These are phyloP conservation scores for Pteronura brasiliensis DNA, from an alignment of 2,113 vertebrate species.

Conservation along the genomic window DNA sequence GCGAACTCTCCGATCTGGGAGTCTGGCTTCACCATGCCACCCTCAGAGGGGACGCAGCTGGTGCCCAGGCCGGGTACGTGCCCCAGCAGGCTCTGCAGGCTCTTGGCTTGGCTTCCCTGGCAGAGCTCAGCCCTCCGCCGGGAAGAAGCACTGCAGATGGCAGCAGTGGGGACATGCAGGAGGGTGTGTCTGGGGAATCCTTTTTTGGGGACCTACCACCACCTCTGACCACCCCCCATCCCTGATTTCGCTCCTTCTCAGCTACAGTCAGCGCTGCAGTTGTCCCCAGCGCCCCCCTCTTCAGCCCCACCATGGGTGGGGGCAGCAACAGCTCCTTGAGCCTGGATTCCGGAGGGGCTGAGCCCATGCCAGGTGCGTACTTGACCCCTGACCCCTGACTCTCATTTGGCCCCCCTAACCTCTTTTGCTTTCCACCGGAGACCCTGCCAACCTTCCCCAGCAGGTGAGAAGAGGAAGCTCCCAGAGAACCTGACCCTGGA, in stretches of 20 bases:
- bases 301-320: conserved; percentile 89
- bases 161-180: background rate
- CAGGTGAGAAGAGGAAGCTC: conserved; percentile 97
- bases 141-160: background rate
- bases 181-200: background rate
- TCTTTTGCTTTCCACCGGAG: background rate
- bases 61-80: conserved; percentile 91
- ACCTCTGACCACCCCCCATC: background rate
- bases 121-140: background rate
- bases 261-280: conserved; percentile 87
- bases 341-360: conserved; percentile 85
- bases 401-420: too few species aligned
- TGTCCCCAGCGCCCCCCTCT: conserved; percentile 88
- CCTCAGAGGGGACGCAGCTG: conserved; percentile 90
- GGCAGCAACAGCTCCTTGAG: conserved; percentile 83
- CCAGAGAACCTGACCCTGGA: conserved; percentile 95
- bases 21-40: conserved; percentile 95
- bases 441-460: conserved; percentile 5
- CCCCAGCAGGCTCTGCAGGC: background rate
- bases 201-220: background rate
- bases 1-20: conserved; percentile 99
- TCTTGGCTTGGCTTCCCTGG: background rate
- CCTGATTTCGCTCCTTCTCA: conserved; percentile 12
- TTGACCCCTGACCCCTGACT: background rate
- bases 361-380: conserved; percentile 90